These are phyloP conservation scores for Nemotelus nigrinus DNA, from an alignment of 2,888 invertebrate genomes.

Conservation along the genomic window DNA sequence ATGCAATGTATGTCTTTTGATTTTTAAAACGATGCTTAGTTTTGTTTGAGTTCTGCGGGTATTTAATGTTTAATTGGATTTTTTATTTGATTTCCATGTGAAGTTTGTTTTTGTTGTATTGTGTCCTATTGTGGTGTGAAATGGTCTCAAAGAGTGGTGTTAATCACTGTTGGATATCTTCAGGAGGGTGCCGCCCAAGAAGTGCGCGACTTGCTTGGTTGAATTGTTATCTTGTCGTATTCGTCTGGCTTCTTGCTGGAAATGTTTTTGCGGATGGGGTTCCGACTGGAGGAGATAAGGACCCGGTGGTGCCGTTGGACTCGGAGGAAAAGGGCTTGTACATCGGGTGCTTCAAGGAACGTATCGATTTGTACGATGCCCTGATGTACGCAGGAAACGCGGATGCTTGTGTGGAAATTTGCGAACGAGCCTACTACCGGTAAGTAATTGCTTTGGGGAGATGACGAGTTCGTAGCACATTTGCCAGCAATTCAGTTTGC, in stretches of 20 bases:
- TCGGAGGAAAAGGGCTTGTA: slow-evolving; percentile 53
- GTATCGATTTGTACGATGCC: slow-evolving; percentile 59
- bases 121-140: not conserved
- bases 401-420: slow-evolving; percentile 61
- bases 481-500: not conserved
- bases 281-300: not conserved
- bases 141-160: not conserved
- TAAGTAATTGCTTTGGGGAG: slow-evolving; percentile 50
- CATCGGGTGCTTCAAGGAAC: slow-evolving; percentile 60
- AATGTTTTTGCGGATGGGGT: not conserved
- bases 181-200: slow-evolving; percentile 42
- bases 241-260: slow-evolving; percentile 12
- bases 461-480: not conserved
- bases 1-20: not conserved
- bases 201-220: not conserved
- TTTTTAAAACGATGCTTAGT: not conserved
- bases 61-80: not conserved
- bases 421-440: slow-evolving; percentile 58
- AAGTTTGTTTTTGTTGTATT: not conserved
- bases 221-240: not conserved
- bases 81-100: not conserved
- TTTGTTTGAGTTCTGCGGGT: not conserved
- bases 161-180: slow-evolving; percentile 7
- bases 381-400: slow-evolving; percentile 60
- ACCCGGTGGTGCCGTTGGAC: not conserved